Base-by-base conservation (phyloP, 2,113 vertebrate species). In the Perca flavescens region DNA sequence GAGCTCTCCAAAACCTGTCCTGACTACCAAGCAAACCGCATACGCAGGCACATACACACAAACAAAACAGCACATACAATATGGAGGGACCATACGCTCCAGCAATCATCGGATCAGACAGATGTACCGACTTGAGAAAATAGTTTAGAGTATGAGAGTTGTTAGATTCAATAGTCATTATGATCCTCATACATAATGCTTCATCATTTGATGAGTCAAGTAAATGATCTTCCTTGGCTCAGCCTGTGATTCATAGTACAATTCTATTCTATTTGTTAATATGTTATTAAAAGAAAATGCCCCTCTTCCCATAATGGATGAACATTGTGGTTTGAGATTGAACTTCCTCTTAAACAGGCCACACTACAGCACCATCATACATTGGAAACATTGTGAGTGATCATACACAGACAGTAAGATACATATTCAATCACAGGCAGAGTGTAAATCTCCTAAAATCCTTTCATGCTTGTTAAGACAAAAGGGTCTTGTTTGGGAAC, bases 381-480 rank as follows among this genome's bases (percentile, higher is more conserved):
- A 83, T 5, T 67, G 74, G 46, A 73, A 70, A 74, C 70, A 76
- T 22, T 60, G n/a, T 65, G 19, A 21, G 62, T 64, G 47, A 80
- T 83, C 65, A 62, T 56, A 73, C 65, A 72, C 57, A 57, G 40
- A 43, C 9, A 11, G 10, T 56, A 15, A 70, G 46, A 71, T 73
- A 50, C 50, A 69, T 58, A 49, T 70, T 76, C 14, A 94, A 93
- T 93, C 89, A 86, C 89, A 92, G 73, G 81, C 80, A 75, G 88
- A 82, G 86, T 88, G 83, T 89, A 93, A 92, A 94, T 92, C 92
- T 94, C 86, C 79, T 86, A 66, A 91, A 94, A 94, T 94, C 90
- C 88, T 89, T 89, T 89, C 91, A 91, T 90, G 88, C 87, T 86
- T 94, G 86, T 92, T 89, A 92, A 88, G 90, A 92, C 90, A 93